Evolutionary conservation across 2,797 vertebrate genomes (phyloP), one percentile per base, ranked within the genome.

Genomic region (Halcyon smyrnensis): DNA sequence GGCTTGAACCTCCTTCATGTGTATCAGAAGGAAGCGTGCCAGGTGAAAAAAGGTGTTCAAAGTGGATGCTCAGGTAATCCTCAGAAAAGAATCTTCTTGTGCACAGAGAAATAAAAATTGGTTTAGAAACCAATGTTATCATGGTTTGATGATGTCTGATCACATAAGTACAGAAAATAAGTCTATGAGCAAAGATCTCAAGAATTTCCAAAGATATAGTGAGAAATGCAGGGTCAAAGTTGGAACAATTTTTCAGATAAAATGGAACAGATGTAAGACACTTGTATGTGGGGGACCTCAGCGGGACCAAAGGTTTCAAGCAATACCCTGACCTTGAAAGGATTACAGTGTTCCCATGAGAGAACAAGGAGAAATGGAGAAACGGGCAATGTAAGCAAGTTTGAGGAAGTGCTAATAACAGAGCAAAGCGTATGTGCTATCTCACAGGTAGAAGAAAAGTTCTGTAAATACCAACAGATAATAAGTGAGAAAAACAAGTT

Each of bases 21-120:
- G 0, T 1, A 1, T 36, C 50, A 54, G 41, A 65, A 89, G 34
- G 11, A 65, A 64, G 8, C 0, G 0, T 59, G 43, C 39, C 39
- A 68, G 45, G 17, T 69, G 50, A 62, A 8, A 79, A 65, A 76
- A 92, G 6, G 36, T 59, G 5, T 50, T 87, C 51, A 83, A 73
- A 67, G 25, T 9, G 13, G 8, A 76, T 51, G 43, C 11, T 36
- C 13, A 8, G 9, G 5, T 34, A 70, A 70, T 27, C 19, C 21
- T 87, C 34, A 79, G 13, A 54, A 78, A 34, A 12, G 18, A 50
- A 28, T 10, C 11, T 48, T 62, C 20, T 53, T 62, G 27, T 14
- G 32, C 18, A 34, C 12, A 75, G 28, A 60, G 14, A 4, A 41
- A 75, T n/a, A 57, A 34, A 11, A 6, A 50, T 19, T 3, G 4